Percentiles rank a stretch among this genome's conserved stretches.
Conservation (phyloP, 2,113 vertebrate genomes). For the Tyto alba region DNA sequence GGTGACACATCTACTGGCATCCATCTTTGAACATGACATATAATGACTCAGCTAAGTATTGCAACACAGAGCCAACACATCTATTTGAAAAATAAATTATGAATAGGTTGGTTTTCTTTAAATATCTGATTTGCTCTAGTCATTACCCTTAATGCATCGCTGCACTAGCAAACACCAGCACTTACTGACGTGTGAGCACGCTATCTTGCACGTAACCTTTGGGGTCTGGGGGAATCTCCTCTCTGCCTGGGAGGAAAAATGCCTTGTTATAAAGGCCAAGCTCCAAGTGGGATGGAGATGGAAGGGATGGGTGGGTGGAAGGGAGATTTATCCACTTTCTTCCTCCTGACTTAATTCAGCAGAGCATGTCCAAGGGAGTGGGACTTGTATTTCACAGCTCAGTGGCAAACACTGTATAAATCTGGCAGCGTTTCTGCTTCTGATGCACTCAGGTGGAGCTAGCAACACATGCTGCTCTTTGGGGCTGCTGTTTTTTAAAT, state of each 20-base stretch:
- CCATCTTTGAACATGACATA: background rate
- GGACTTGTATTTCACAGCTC: background rate
- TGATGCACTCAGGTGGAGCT: background rate
- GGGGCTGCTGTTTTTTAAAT: background rate
- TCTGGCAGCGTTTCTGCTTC: background rate
- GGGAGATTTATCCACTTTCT: background rate
- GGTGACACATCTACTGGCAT: background rate
- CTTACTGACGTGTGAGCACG: background rate
- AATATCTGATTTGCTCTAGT: background rate
- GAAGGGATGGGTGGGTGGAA: background rate
- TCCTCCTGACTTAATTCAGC: background rate
- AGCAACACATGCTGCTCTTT: background rate
- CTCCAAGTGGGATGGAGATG: background rate
- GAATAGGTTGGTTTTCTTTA: background rate
- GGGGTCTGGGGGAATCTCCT: background rate
- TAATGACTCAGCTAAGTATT: slow-evolving; percentile 17
- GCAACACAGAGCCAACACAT: background rate
- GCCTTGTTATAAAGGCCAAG: background rate
- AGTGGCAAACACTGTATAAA: background rate
- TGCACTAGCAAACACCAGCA: background rate
- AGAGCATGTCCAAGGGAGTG: background rate
- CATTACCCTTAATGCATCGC: background rate
- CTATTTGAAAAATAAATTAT: slow-evolving; percentile 1
- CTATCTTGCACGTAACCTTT: background rate
- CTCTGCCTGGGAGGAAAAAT: background rate